Base-by-base conservation (phyloP, 2,797 vertebrate genomes). In the Anguilla anguilla region DNA sequence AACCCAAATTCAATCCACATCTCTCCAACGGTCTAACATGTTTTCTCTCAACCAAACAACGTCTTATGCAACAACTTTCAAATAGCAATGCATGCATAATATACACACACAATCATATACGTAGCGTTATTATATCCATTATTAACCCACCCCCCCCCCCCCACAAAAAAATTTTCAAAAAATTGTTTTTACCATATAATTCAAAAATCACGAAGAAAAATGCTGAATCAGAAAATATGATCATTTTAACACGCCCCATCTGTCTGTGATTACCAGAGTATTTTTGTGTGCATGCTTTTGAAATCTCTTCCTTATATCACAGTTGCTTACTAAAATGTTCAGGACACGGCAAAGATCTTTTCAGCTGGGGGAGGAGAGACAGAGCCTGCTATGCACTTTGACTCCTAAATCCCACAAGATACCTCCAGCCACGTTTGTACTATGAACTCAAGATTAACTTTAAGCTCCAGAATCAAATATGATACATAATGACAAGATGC, bases 261-360 rank as follows among this genome's bases (percentile, higher is more conserved):
- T 94, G 93, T 91, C 90, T 92, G 88, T 93, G 90, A 92, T 92
- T 90, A 87, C 35, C 10, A 88, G 92, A 93, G 94, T 95, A 93
- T 93, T 92, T 93, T 57, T 87, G 85, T 93, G 88, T 91, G 43
- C 43, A 9, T 49, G 83, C 31, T 10, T 59, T 86, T 87, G 35
- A 84, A 88, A 53, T 69, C 43, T 55, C 55, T 81, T 83, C 83
- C 84, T 53, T 43, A 88, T 31, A 69, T 79, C 22, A 53, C 31
- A 61, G 31, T 82, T 81, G 55, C 64, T 88, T 7, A 53, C 85
- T 25, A 55, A 77, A 57, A 28, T 22, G 55, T 55, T 53, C n/a
- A 35, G 51, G 49, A 86, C 35, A 43, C 5, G 22, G 19, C 9
- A 1, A 28, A 46, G 6, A 22, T 49, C 43, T 81, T 46, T 81